Evolutionary conservation across 92 coral and sea anemone genomes (phyloP), one percentile per base, ranked within the genome.

Genomic region (Zoanthus solanderi): DNA sequence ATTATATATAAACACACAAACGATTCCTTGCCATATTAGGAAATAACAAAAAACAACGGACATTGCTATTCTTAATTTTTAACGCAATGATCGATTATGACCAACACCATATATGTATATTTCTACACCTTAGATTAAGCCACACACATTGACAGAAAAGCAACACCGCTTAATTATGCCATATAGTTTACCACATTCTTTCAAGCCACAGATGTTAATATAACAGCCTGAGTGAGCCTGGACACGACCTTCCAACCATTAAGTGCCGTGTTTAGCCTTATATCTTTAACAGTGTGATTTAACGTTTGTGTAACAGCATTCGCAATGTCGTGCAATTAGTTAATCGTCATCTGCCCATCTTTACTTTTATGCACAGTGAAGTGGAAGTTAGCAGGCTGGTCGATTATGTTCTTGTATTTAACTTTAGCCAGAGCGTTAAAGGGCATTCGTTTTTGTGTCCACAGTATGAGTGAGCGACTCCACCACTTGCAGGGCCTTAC

Each of bases 401-500:
- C 85, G 85, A 81, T 81, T 81, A 63, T 79, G 45, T 37, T 47
- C 71, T 58, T 45, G 75, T 65, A 66, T 81, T 80, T 81, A 81
- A 67, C 85, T 68, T 81, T 81, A 66, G 75, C 85, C 85, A 81
- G 85, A 81, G 85, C 85, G 16, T 81, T 81, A 81, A 32, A 47
- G 75, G 75, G 75, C 42, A 13, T 63, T 80, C 75, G 85, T 81
- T 81, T 81, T 67, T 65, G 85, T 81, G 85, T 81, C 85, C 75
- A 18, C 71, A 32, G 42, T 47, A 71, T 28, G 56, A 50, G 56
- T 45, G 85, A 71, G 5, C 44, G 66, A 54, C 73, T 63, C 72
- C 84, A 79, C 48, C 82, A 29, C 48, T 66, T 63, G 84, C 37
- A 75, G 78, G 87, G 78, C 81, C 98, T 97, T 97, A 97, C 99